Evolutionary conservation across 2,888 invertebrate species (phyloP), one percentile per base, ranked within the genome.

Genomic region (Eupithecia insigniata): DNA sequence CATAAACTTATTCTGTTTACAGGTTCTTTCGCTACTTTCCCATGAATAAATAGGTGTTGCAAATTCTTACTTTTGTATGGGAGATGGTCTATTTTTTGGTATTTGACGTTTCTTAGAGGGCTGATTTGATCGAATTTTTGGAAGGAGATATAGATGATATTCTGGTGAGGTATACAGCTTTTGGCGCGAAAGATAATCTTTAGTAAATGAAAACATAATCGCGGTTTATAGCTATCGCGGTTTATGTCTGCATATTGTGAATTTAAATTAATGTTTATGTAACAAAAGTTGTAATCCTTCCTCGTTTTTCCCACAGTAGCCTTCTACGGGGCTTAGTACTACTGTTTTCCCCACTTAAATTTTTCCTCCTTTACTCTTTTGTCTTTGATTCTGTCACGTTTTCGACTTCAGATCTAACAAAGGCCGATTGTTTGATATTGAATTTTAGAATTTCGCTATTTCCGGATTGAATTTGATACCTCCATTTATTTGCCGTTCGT

Each of bases 401-500:
- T 43, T n/a, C 26, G 30, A 32, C 18, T 68, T 46, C 22, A 30
- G 43, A 43, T 30, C n/a, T 61, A 30, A 22, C 28, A 39, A 61
- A 67, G 60, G 68, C 22, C 43, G 30, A 68, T 68, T 68, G 61
- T 32, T 68, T 68, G 43, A 61, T 68, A 68, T 68, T 61, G 61
- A 68, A 68, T 68, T 68, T 39, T 60, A 43, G 61, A 36, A 68
- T 60, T 68, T 46, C n/a, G 26, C 67, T 60, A 39, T 39, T 58
- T 43, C 22, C 22, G 22, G 8, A 60, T 68, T 60, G 5, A 22
- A 26, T 64, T 64, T 32, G n/a, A 36, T 32, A 64, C 16, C 36
- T 36, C 36, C 64, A 34, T 22, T 34, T 64, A 64, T 64, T 64
- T 64, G 26, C 64, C 2, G 12, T 36, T 39, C 26, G 14, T 64